Evolutionary conservation across 2,888 invertebrate genomes (phyloP).

Genomic region (Watsonalla cultraria): DNA sequence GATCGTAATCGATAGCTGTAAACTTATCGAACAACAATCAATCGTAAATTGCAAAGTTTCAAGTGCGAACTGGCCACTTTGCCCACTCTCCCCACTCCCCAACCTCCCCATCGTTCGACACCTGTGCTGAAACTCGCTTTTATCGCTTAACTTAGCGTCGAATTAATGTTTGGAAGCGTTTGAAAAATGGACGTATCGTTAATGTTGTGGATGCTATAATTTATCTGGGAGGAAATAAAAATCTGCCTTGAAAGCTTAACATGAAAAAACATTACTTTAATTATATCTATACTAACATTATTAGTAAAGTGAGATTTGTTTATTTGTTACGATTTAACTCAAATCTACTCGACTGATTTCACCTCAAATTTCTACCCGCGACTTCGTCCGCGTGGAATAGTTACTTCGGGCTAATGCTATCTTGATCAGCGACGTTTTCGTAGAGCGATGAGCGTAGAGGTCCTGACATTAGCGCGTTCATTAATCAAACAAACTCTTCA

Average conservation of each 20-base stretch:
- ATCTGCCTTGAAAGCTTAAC: neutral
- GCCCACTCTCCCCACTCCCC: slow-evolving; percentile 4
- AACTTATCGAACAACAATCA: slow-evolving; percentile 1
- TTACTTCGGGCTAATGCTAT: no score
- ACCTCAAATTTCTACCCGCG: no score
- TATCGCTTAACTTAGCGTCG: slow-evolving; percentile 21
- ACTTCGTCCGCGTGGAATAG: no score
- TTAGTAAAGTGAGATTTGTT: no score
- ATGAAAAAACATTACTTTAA: no score
- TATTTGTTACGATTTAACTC: no score
- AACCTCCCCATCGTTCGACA: slow-evolving; percentile 4
- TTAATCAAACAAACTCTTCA: no score
- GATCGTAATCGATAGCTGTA: neutral
- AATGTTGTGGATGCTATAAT: slow-evolving; percentile 2
- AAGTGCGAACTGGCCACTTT: slow-evolving; percentile 5
- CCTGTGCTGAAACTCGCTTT: slow-evolving; percentile 5
- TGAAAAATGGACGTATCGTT: slow-evolving; percentile 27
- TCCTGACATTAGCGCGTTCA: no score
- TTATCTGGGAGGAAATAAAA: neutral
- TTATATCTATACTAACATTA: neutral
- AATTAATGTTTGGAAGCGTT: slow-evolving; percentile 23
- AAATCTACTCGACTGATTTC: no score
- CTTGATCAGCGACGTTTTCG: no score
- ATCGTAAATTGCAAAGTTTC: slow-evolving; percentile 5
- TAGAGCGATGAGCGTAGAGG: no score